A percentile compares a stretch with the other conserved stretches of the same genome.
phyloP scores from a whole-genome alignment of 1,140 invertebrate species.

The Drosophila tani region DNA sequence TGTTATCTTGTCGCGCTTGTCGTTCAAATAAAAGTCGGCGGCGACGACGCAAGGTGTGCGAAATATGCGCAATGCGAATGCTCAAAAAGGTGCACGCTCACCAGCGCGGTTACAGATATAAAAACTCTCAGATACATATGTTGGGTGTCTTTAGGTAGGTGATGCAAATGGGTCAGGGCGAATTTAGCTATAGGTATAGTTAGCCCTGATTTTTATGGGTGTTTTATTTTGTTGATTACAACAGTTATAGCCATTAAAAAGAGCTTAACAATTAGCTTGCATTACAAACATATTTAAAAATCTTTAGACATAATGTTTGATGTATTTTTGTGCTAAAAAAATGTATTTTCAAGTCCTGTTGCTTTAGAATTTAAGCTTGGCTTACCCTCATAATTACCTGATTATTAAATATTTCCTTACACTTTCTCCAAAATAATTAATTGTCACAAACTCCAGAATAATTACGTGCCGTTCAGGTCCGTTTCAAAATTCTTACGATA shows the following conservation, averaged over 20 bases:
- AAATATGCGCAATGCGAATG: slow-evolving; percentile 60
- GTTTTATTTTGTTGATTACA: background rate
- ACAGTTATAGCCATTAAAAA: background rate
- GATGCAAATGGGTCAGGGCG: slow-evolving; percentile 42
- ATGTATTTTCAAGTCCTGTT: background rate
- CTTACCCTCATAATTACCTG: background rate
- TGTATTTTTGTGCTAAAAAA: background rate
- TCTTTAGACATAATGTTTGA: background rate
- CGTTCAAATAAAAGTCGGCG: slow-evolving; percentile 62
- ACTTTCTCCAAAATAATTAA: background rate
- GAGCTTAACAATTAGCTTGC: background rate
- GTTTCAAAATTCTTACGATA: background rate
- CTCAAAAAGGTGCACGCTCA: slow-evolving; percentile 18
- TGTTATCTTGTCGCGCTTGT: slow-evolving; percentile 80
- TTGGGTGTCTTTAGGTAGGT: background rate
- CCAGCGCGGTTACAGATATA: slow-evolving; percentile 11
- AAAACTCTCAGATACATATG: slow-evolving; percentile 20
- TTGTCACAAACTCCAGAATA: background rate
- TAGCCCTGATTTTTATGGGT: slow-evolving; percentile 11
- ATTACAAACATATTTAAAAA: background rate
- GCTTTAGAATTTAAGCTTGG: too few species aligned
- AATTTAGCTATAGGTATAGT: slow-evolving; percentile 7
- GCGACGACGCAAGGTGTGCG: slow-evolving; percentile 68
- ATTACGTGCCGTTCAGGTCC: slow-evolving; percentile 7
- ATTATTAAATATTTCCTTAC: background rate